A percentile compares a stretch with the other conserved stretches of the same genome.
These are phyloP conservation scores for Stenoptilia bipunctidactyla DNA, from an alignment of 2,888 invertebrate species.

Conservation along the genomic window DNA sequence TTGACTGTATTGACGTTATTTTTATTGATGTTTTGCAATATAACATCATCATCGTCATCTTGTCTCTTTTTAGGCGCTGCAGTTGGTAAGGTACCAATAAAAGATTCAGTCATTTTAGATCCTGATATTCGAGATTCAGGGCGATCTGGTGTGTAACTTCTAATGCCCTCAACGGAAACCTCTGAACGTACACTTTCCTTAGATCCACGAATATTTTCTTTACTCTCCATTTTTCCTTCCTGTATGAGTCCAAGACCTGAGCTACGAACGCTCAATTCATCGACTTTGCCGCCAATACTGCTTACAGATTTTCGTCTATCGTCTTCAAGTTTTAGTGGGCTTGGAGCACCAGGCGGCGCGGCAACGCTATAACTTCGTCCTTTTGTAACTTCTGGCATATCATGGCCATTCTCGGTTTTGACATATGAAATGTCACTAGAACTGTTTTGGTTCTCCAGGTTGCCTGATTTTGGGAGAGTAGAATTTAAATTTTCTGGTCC, in stretches of 20 bases:
- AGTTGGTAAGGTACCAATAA: slow-evolving; percentile 51
- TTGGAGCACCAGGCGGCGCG: slow-evolving; percentile 58
- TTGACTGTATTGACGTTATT: slow-evolving; percentile 25
- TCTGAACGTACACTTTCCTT: slow-evolving; percentile 56
- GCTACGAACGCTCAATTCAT: slow-evolving; percentile 44
- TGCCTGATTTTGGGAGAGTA: slow-evolving; percentile 47
- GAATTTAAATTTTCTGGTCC: slow-evolving; percentile 40
- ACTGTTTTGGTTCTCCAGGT: slow-evolving; percentile 54
- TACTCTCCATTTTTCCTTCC: slow-evolving; percentile 53
- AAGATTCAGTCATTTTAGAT: slow-evolving; percentile 63
- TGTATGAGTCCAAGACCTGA: slow-evolving; percentile 59
- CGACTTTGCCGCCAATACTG: slow-evolving; percentile 51
- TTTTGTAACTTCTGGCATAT: slow-evolving; percentile 54
- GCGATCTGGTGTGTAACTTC: slow-evolving; percentile 41
- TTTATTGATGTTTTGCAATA: slow-evolving; percentile 40
- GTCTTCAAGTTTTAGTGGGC: slow-evolving; percentile 55
- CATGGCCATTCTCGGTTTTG: slow-evolving; percentile 42
- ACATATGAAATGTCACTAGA: slow-evolving; percentile 39
- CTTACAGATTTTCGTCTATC: slow-evolving; percentile 65
- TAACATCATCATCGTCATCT: slow-evolving; percentile 60
- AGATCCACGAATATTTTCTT: slow-evolving; percentile 51
- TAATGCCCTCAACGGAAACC: slow-evolving; percentile 32
- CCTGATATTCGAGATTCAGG: slow-evolving; percentile 58
- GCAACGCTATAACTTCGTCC: slow-evolving; percentile 68
- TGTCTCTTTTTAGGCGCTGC: slow-evolving; percentile 39